These are phyloP conservation scores for Typhlomys cinereus DNA, from an alignment of 2,113 vertebrate species.

Conservation along the genomic window DNA sequence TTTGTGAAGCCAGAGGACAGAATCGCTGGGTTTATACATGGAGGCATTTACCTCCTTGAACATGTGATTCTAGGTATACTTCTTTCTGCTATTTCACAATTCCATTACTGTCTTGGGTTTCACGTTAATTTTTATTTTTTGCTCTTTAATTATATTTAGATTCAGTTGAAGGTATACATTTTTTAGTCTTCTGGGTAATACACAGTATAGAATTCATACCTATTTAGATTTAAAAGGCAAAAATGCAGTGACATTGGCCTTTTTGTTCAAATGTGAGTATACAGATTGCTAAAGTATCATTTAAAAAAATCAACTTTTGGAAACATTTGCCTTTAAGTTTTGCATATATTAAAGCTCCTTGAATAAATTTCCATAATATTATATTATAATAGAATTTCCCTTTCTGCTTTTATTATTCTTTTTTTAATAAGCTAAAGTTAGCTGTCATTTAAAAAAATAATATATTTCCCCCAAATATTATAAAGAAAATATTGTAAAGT, in stretches of 20 bases:
- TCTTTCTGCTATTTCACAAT: neutral
- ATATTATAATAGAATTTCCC: neutral
- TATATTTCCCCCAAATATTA: constrained; percentile 27
- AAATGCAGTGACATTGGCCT: neutral
- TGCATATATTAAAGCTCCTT: neutral
- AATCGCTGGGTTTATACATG: neutral
- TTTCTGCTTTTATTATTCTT: neutral
- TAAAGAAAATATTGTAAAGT: neutral
- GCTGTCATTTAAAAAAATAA: neutral
- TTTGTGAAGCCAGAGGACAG: neutral
- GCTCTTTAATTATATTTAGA: neutral
- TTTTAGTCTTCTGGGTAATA: neutral
- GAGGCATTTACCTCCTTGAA: neutral
- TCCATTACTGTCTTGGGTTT: neutral
- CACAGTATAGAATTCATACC: neutral
- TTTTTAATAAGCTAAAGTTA: neutral
- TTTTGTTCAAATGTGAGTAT: neutral
- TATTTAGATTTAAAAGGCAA: neutral
- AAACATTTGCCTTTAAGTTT: neutral
- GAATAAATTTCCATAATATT: neutral
- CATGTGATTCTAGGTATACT: neutral
- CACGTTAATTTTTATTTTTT: neutral
- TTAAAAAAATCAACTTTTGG: neutral
- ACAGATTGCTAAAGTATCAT: neutral
- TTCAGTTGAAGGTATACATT: neutral